These are phyloP conservation scores for Leptinotarsa tumamoca DNA, from an alignment of 2,888 invertebrate genomes.

Conservation along the genomic window DNA sequence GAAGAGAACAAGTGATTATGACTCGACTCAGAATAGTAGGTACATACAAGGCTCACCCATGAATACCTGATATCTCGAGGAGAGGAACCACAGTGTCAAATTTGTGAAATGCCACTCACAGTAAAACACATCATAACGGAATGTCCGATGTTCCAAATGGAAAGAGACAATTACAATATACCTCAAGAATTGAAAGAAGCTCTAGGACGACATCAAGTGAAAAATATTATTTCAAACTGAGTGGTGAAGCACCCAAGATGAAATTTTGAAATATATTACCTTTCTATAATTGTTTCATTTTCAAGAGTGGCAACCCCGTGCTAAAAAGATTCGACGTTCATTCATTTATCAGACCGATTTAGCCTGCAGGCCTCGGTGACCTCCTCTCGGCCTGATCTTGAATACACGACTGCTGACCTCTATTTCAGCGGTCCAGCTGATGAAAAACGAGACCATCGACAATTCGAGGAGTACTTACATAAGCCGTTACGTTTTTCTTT, in stretches of 20 bases:
- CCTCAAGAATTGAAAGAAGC: too few species aligned
- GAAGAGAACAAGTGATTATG: too few species aligned
- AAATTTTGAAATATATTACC: background rate
- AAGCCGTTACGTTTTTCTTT: constrained; percentile 45
- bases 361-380: constrained; percentile 31
- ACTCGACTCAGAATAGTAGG: too few species aligned
- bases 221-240: too few species aligned
- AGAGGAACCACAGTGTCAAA: too few species aligned
- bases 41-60: too few species aligned
- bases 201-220: too few species aligned
- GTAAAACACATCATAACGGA: too few species aligned
- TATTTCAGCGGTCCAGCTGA: constrained; percentile 41
- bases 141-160: too few species aligned
- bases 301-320: background rate
- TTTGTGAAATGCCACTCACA: too few species aligned
- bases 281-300: background rate
- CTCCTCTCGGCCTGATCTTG: constrained; percentile 24
- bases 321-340: background rate
- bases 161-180: too few species aligned
- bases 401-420: constrained; percentile 38
- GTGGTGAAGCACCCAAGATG: background rate
- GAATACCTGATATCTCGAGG: too few species aligned
- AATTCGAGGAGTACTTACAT: constrained; percentile 40
- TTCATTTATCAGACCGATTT: constrained; percentile 1
- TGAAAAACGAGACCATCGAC: constrained; percentile 39